Evolutionary conservation across 2,797 vertebrate genomes (phyloP).

Genomic region (Microcaecilia unicolor): DNA sequence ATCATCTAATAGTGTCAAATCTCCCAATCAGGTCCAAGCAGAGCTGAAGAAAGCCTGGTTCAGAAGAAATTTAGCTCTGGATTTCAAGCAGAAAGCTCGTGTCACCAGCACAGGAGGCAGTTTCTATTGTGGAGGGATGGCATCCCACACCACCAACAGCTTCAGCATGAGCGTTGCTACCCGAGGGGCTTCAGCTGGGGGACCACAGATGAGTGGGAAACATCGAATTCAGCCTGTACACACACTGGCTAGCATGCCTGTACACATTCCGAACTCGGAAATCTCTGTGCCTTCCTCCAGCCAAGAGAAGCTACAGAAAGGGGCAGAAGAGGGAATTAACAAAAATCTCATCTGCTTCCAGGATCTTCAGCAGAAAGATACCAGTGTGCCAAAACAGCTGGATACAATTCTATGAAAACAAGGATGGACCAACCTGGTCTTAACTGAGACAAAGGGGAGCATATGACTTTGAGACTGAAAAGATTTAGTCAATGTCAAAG

Average conservation of each 20-base stretch:
- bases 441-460: too few relatives aligned
- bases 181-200: constrained; percentile 27
- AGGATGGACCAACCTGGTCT: fast-evolving
- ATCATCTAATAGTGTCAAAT: too few relatives aligned
- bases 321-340: fast-evolving
- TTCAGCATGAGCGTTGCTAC: constrained; percentile 45
- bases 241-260: constrained; percentile 27
- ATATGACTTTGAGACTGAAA: too few relatives aligned
- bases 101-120: constrained; percentile 61
- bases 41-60: constrained; percentile 73
- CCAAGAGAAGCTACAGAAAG: constrained; percentile 1
- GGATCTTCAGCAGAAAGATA: background rate
- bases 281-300: background rate
- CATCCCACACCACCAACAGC: constrained; percentile 66
- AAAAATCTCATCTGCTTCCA: background rate
- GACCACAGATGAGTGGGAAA: constrained; percentile 15
- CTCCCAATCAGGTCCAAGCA: constrained; percentile 69
- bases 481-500: too few relatives aligned
- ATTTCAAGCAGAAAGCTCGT: constrained; percentile 66
- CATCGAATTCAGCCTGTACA: constrained; percentile 20
- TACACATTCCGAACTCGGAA: constrained; percentile 7
- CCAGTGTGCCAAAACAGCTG: constrained; percentile 6
- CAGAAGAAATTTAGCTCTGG: constrained; percentile 53
- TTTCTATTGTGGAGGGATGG: constrained; percentile 68
- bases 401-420: constrained; percentile 30